Percentiles rank a stretch among this genome's conserved stretches.
phyloP scores from a whole-genome alignment of 1,140 invertebrate species.

The Mycetomoellerius zeteki region DNA sequence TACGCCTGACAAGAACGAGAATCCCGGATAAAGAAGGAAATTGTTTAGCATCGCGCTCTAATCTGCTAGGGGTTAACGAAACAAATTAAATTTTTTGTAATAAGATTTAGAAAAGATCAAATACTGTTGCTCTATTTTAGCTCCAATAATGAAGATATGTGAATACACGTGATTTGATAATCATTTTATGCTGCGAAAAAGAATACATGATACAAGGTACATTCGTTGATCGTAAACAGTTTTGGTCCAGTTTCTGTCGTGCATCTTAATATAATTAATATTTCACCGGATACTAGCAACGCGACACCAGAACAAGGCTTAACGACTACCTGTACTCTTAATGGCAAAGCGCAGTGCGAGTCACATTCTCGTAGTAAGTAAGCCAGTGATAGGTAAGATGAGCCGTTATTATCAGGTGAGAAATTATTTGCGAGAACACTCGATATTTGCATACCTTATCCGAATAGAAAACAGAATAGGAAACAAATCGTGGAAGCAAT shows the following conservation, averaged over 20 bases:
- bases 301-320: slow-evolving; percentile 51
- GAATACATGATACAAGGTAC: too few species aligned
- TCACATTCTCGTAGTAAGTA: slow-evolving; percentile 51
- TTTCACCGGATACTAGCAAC: slow-evolving; percentile 49
- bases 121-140: neutral
- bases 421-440: slow-evolving; percentile 37
- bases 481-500: neutral
- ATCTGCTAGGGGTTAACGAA: neutral
- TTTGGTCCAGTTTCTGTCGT: slow-evolving; percentile 16
- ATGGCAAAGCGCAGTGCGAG: slow-evolving; percentile 50
- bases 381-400: slow-evolving; percentile 54
- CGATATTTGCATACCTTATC: neutral
- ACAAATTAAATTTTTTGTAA: neutral
- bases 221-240: neutral
- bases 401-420: slow-evolving; percentile 49
- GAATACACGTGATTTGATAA: neutral
- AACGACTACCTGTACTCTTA: slow-evolving; percentile 51
- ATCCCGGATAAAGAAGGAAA: slow-evolving; percentile 14
- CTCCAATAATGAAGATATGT: neutral
- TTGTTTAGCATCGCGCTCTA: slow-evolving; percentile 7
- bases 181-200: neutral
- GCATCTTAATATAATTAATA: slow-evolving; percentile 44
- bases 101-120: neutral
- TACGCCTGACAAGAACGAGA: slow-evolving; percentile 12
- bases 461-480: neutral